phyloP scores from a whole-genome alignment of 2,888 invertebrate genomes.

The Drosophila lacicola region DNA sequence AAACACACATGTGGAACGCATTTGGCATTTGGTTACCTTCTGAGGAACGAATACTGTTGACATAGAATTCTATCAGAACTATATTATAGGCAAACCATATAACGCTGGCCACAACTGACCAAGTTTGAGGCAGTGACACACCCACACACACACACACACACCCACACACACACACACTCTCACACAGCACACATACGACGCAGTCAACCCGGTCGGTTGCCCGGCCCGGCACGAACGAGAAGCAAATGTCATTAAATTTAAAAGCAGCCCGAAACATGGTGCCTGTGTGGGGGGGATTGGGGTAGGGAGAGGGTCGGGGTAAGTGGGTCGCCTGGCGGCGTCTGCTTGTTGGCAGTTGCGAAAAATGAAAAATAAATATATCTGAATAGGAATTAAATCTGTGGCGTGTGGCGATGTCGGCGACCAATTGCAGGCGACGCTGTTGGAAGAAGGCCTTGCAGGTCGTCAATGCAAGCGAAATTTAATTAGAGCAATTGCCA shows the following conservation, averaged over 20 bases:
- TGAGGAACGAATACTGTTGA: not conserved
- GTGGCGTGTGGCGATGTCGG: slow-evolving; percentile 40
- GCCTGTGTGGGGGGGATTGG: not conserved
- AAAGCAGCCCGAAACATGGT: slow-evolving; percentile 33
- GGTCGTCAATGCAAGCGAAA: slow-evolving; percentile 59
- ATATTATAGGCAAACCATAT: slow-evolving; percentile 11
- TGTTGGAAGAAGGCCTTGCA: slow-evolving; percentile 44
- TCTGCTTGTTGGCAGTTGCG: slow-evolving; percentile 18
- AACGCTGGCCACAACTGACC: slow-evolving; percentile 13
- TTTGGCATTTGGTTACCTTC: not conserved
- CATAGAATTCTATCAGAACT: not conserved
- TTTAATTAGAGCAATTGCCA: slow-evolving; percentile 71
- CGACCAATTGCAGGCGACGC: slow-evolving; percentile 30
- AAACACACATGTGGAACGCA: not conserved
- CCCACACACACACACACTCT: slow-evolving; percentile 31
- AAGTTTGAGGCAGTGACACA: slow-evolving; percentile 15
- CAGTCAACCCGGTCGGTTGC: slow-evolving; percentile 21
- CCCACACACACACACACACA: slow-evolving; percentile 26
- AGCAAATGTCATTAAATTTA: slow-evolving; percentile 68
- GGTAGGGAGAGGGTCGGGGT: slow-evolving; percentile 18
- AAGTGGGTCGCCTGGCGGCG: slow-evolving; percentile 48
- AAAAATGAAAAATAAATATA: slow-evolving; percentile 37
- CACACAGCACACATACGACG: slow-evolving; percentile 31
- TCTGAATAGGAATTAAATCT: slow-evolving; percentile 49
- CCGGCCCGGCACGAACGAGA: slow-evolving; percentile 25